Percentiles rank a stretch among this genome's conserved stretches.
Evolutionary conservation across 2,797 vertebrate species (phyloP).

Genomic region (Loriculus beryllinus): DNA sequence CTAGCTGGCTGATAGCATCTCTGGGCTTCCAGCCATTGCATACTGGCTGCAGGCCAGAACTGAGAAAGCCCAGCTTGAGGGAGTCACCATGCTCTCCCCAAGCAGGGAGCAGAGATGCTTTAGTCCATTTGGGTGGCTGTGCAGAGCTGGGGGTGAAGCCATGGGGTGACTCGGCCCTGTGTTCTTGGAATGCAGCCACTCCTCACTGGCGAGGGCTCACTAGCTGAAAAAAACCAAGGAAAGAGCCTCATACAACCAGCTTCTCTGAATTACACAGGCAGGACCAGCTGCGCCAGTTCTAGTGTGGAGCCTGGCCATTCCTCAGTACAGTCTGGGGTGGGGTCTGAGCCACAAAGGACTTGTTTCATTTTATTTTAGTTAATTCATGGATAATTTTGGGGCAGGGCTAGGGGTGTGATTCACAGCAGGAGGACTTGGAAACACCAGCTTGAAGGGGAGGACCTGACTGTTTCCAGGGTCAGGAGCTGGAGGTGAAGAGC

Average conservation of each 20-base stretch:
- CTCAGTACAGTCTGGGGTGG: accelerated
- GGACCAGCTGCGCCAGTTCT: not conserved
- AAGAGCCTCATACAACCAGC: not conserved
- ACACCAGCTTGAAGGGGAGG: not conserved
- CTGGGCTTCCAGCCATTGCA: not conserved
- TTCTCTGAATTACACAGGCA: not conserved
- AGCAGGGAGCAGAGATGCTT: not conserved
- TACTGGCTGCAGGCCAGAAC: not conserved
- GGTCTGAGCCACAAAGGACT: not conserved
- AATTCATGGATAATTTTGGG: not conserved
- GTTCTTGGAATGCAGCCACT: not conserved
- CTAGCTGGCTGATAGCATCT: accelerated
- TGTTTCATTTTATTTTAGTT: not conserved
- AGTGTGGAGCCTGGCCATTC: accelerated
- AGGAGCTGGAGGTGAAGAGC: not conserved
- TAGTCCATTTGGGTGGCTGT: not conserved
- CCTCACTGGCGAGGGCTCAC: not conserved
- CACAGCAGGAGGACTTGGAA: not conserved
- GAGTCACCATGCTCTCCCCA: not conserved
- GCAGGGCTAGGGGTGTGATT: not conserved
- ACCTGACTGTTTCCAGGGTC: not conserved
- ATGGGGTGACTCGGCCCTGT: accelerated
- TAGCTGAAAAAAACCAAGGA: not conserved
- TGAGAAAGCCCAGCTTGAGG: not conserved
- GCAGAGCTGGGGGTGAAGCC: not conserved